Evolutionary conservation across 2,797 vertebrate genomes (phyloP), one percentile per base, ranked within the genome.

Genomic region (Takifugu rubripes): DNA sequence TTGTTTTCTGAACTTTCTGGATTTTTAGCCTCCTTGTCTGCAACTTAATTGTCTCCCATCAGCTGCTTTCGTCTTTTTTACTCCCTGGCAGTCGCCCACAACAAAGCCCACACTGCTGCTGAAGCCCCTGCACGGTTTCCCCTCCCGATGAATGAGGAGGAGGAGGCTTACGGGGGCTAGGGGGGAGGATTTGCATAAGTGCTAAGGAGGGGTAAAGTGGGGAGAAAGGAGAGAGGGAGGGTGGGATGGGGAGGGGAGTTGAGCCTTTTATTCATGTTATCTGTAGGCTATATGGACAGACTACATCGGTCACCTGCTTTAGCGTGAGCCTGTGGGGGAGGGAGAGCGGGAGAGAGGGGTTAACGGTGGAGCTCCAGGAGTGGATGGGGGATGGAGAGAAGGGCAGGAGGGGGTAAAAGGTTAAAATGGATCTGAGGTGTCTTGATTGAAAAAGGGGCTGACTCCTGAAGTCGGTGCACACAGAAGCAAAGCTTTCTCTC

Each of bases 231-330:
- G 29, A 49, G 56, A 48, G 53, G 64, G 51, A 36, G 46, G 15
- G 78, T 33, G 24, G 26, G 84, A 95, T 96, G 94, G 21, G 45
- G 56, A 55, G 66, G 46, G 45, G 46, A 54, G 65, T 68, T 75
- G 76, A 81, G 85, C 79, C 52, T 64, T 83, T 85, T 84, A 83
- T 89, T 86, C 84, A 76, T 78, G 77, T 82, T 87, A 88, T 89
- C 88, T 93, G 83, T 82, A 79, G 83, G 82, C 87, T 83, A 76
- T 87, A 92, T 77, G 91, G 90, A 92, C 92, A 92, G 88, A 87
- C 89, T 89, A 87, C 91, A 93, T 94, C 93, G 92, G 93, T 95
- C 93, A 95, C 91, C 92, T 95, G 92, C 90, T 90, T 78, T 90
- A 84, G 83, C 78, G 83, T 26, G 46, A 68, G 61, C 66, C 66